These are phyloP conservation scores for Drosophila dives DNA, from an alignment of 2,888 invertebrate species.

Conservation along the genomic window DNA sequence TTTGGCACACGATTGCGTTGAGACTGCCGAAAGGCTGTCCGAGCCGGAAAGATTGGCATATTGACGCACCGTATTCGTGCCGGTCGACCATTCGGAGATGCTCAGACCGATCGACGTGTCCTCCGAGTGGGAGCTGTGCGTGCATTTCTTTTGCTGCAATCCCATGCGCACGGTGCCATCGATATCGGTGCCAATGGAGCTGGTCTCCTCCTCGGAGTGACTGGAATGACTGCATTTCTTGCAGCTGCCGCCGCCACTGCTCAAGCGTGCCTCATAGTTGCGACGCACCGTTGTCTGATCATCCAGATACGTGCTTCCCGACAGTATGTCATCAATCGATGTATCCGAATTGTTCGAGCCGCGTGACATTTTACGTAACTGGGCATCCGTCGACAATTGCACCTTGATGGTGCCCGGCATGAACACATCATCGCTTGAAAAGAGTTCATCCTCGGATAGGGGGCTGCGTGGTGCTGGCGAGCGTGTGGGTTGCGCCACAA, in stretches of 20 bases:
- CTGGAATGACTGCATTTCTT: slow-evolving; percentile 89
- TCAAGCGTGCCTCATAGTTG: slow-evolving; percentile 85
- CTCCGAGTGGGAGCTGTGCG: slow-evolving; percentile 93
- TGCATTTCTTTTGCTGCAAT: slow-evolving; percentile 92
- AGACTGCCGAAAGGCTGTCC: slow-evolving; percentile 87
- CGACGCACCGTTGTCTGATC: slow-evolving; percentile 86
- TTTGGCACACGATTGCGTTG: slow-evolving; percentile 87
- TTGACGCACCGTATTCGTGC: slow-evolving; percentile 93
- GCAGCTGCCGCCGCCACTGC: slow-evolving; percentile 86
- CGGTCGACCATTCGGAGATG: slow-evolving; percentile 95
- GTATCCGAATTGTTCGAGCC: slow-evolving; percentile 89
- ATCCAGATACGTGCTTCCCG: slow-evolving; percentile 86
- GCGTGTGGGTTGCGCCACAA: slow-evolving; percentile 87
- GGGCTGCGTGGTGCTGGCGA: slow-evolving; percentile 88
- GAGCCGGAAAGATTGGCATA: slow-evolving; percentile 91
- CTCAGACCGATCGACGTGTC: slow-evolving; percentile 94
- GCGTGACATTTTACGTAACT: slow-evolving; percentile 82
- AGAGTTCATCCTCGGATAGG: slow-evolving; percentile 87
- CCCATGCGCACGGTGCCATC: slow-evolving; percentile 93
- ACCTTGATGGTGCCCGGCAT: slow-evolving; percentile 87
- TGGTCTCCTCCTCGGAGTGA: slow-evolving; percentile 91
- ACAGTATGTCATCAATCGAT: slow-evolving; percentile 88
- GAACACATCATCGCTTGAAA: slow-evolving; percentile 88
- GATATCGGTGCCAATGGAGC: slow-evolving; percentile 91
- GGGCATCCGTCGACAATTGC: slow-evolving; percentile 87